phyloP scores from a whole-genome alignment of 2,888 invertebrate genomes.

The Panopea generosa region DNA sequence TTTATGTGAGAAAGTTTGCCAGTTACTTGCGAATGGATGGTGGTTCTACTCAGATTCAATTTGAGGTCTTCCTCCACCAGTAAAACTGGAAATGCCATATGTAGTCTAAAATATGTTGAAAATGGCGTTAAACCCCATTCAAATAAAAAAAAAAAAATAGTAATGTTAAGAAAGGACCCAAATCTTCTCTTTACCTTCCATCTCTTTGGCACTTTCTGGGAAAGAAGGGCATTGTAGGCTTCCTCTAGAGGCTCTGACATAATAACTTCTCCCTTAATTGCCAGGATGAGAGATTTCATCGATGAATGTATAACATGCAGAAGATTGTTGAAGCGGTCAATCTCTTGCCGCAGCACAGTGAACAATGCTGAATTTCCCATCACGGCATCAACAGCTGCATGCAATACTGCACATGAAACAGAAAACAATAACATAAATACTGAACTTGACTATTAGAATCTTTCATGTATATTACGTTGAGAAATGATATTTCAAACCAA shows the following conservation, averaged over 20 bases:
- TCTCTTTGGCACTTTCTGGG: slow-evolving; percentile 80
- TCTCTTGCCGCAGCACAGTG: slow-evolving; percentile 84
- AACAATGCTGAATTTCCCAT: slow-evolving; percentile 82
- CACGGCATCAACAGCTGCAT: slow-evolving; percentile 69
- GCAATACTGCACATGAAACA: slow-evolving; percentile 65
- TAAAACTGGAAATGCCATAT: no score
- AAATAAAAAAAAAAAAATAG: no score
- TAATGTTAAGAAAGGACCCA: no score
- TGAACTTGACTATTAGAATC: no score
- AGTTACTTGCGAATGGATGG: no score
- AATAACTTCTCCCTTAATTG: slow-evolving; percentile 84
- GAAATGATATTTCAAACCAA: no score
- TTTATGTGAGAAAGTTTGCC: no score
- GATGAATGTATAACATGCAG: slow-evolving; percentile 79
- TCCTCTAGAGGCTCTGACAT: slow-evolving; percentile 84
- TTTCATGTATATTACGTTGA: no score
- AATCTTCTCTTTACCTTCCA: slow-evolving; percentile 84
- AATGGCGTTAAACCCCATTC: no score
- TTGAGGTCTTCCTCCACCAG: no score
- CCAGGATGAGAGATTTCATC: slow-evolving; percentile 76
- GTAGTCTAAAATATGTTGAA: no score
- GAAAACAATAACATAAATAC: neutral
- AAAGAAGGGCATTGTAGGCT: slow-evolving; percentile 81
- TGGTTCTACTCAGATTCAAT: no score
- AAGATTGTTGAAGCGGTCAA: slow-evolving; percentile 83